A percentile compares a stretch with the other conserved stretches of the same genome.
Evolutionary conservation across 2,113 vertebrate genomes (phyloP).

Genomic region (Pogonocichla stellata): DNA sequence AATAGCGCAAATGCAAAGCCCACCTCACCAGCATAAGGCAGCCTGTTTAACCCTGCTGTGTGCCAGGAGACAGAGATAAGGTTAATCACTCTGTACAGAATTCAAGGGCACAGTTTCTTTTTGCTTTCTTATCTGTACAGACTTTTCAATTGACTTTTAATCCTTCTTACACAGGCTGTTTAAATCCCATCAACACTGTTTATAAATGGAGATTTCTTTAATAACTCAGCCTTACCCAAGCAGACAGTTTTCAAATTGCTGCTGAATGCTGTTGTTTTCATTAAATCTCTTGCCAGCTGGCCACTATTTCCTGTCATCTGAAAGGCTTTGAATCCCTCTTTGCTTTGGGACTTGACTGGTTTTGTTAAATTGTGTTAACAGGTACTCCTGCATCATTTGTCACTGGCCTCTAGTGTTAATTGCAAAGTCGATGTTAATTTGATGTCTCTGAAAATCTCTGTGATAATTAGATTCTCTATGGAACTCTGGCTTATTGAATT

Average conservation of each 20-base stretch:
- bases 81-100: conserved; percentile 6
- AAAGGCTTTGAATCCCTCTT: not conserved
- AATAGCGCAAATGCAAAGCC: not conserved
- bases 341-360: not conserved
- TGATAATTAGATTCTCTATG: not conserved
- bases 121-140: conserved; percentile 19
- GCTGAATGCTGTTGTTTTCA: not conserved
- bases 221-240: not conserved
- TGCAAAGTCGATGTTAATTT: not conserved
- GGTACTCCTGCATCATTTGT: not conserved
- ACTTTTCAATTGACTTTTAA: conserved; percentile 33
- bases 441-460: not conserved
- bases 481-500: not conserved
- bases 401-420: not conserved
- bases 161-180: not conserved
- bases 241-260: conserved; percentile 25
- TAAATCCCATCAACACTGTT: conserved; percentile 24
- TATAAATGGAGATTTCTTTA: conserved; percentile 20
- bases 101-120: conserved; percentile 30
- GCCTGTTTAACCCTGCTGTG: not conserved
- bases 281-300: conserved; percentile 11
- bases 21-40: not conserved
- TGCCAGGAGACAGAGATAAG: not conserved
- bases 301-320: not conserved
- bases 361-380: not conserved